Percentiles rank a stretch among this genome's conserved stretches.
Conservation (phyloP, 2,888 invertebrate species). For the Clepsis dumicolana region DNA sequence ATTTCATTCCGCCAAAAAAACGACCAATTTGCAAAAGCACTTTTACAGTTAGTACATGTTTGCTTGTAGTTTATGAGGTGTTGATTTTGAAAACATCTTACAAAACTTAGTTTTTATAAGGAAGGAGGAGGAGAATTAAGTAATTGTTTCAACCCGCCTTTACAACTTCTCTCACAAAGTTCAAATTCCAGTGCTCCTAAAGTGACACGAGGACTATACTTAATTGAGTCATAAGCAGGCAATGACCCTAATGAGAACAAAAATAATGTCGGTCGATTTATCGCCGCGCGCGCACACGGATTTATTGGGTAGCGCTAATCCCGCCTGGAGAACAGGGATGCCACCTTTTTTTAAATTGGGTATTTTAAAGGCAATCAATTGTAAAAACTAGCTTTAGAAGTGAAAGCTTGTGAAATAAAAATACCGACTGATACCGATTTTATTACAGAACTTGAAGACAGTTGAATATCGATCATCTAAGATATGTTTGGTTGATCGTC, state of each 20-base stretch:
- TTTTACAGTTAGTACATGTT: no score
- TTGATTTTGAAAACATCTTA: no score
- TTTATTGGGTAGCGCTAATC: slow-evolving; percentile 80
- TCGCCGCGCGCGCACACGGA: slow-evolving; percentile 81
- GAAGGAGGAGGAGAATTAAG: no score
- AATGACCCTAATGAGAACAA: slow-evolving; percentile 86
- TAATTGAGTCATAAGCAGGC: slow-evolving; percentile 83
- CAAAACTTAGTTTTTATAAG: no score
- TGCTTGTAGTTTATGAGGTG: no score
- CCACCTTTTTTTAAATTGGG: slow-evolving; percentile 24
- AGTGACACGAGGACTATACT: not conserved
- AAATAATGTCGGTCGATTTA: slow-evolving; percentile 84
- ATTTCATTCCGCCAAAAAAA: slow-evolving; percentile 11
- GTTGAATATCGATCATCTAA: no score
- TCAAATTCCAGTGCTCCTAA: not conserved
- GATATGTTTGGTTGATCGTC: no score
- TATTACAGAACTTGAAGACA: no score
- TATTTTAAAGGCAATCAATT: not conserved
- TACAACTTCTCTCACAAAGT: not conserved
- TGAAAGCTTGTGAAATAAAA: no score
- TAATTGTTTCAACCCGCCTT: not conserved
- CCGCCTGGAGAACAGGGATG: slow-evolving; percentile 69
- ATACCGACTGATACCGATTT: no score
- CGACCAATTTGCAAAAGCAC: slow-evolving; percentile 20
- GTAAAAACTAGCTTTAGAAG: no score